A percentile compares a stretch with the other conserved stretches of the same genome.
phyloP scores from a whole-genome alignment of 2,888 invertebrate species.

The Aporophyla lueneburgensis region DNA sequence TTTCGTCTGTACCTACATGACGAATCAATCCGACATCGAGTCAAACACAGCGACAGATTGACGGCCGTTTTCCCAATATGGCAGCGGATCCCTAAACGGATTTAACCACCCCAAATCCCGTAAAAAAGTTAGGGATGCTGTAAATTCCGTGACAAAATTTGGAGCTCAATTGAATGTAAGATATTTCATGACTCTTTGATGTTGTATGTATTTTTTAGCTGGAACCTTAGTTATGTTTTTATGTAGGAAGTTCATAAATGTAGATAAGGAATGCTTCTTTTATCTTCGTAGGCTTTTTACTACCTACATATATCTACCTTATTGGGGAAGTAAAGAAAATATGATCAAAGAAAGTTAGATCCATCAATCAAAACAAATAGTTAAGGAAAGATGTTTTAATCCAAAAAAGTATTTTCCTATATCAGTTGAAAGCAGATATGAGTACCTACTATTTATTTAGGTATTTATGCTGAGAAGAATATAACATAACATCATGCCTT shows the following conservation, averaged over 20 bases:
- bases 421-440: too few species aligned
- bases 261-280: slow-evolving; percentile 17
- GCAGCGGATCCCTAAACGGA: slow-evolving; percentile 56
- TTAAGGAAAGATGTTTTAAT: not conserved
- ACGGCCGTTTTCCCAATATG: slow-evolving; percentile 33
- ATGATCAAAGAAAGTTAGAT: not conserved
- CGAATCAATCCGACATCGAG: slow-evolving; percentile 23
- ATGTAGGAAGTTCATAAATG: slow-evolving; percentile 31
- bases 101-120: slow-evolving; percentile 62
- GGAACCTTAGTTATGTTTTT: slow-evolving; percentile 26
- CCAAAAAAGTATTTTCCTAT: not conserved
- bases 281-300: slow-evolving; percentile 4
- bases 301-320: too few species aligned
- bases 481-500: not conserved
- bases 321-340: not conserved
- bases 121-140: slow-evolving; percentile 64
- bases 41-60: slow-evolving; percentile 40
- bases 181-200: slow-evolving; percentile 62
- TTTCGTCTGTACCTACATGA: not conserved
- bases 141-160: slow-evolving; percentile 65
- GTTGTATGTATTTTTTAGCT: slow-evolving; percentile 32
- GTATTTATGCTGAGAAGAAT: not conserved
- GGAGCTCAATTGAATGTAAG: slow-evolving; percentile 68
- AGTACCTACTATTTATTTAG: not conserved
- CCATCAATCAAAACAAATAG: not conserved